Base-by-base conservation (phyloP, 37 sponge, comb jelly and placozoan genomes). In the Geodia barretti region DNA sequence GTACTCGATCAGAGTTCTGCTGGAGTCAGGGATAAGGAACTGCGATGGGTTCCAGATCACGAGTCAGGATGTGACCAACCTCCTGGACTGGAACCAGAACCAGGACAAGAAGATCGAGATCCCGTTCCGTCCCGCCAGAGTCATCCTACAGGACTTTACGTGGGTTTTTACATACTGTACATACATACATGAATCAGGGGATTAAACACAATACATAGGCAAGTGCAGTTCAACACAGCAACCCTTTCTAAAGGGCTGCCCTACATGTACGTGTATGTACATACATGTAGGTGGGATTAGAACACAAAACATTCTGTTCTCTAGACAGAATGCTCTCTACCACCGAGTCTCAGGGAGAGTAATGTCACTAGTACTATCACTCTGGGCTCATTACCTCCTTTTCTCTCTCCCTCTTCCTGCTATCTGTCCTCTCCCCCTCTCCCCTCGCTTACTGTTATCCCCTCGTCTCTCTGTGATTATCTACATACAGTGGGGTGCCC, bases 141-240 rank as follows among this genome's bases (percentile, higher is more conserved):
- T 95, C 36, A 88, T 95, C 36, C 71, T 95, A 20, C 96, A 95
- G 61, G 96, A 95, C 74, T 95, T 95, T 59, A 95, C 96, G 90
- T 93, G 24, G 62, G 94, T 79, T 23, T 33, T 35, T n/a, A n/a
- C n/a, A n/a, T n/a, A n/a, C n/a, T n/a, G n/a, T n/a, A n/a, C n/a
- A n/a, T n/a, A n/a, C n/a, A n/a, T n/a, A n/a, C n/a, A n/a, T n/a
- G n/a, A n/a, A n/a, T n/a, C n/a, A n/a, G n/a, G n/a, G n/a, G n/a
- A n/a, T n/a, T n/a, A n/a, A n/a, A n/a, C n/a, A n/a, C n/a, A 9
- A 37, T 14, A 31, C 5, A 31, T 30, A 37, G 38, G 71, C 23
- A 70, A 39, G 71, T 14, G 42, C 8, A 24, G 74, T 8, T 3
- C 5, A 23, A 42, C 58, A n/a, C n/a, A n/a, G n/a, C n/a, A n/a